Evolutionary conservation across 2,888 invertebrate genomes (phyloP).

Genomic region (Nebria salina): DNA sequence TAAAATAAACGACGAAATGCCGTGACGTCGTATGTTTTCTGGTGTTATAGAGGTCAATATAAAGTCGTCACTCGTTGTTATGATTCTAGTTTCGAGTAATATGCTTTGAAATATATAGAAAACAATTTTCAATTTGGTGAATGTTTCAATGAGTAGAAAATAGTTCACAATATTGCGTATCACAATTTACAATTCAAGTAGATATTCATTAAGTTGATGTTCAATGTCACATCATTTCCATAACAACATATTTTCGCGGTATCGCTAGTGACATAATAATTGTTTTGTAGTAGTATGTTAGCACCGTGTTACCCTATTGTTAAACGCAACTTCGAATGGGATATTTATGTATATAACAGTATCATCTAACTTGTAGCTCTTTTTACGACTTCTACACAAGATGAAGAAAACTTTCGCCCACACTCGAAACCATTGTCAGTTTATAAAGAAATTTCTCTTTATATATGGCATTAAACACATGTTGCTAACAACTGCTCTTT

Average conservation of each 20-base stretch:
- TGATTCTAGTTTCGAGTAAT: too few species aligned
- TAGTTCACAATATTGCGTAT: not conserved
- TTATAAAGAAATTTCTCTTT: slow-evolving; percentile 19
- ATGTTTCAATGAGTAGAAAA: not conserved
- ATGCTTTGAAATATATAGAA: not conserved
- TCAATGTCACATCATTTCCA: not conserved
- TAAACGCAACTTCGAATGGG: not conserved
- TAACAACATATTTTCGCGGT: not conserved
- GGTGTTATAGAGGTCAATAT: too few species aligned
- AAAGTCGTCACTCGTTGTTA: too few species aligned
- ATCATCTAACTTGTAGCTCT: slow-evolving; percentile 2
- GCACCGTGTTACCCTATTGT: not conserved
- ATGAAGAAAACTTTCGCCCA: slow-evolving; percentile 19
- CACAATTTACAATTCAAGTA: not conserved
- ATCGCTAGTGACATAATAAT: not conserved
- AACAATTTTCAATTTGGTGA: not conserved
- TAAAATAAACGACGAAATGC: too few species aligned
- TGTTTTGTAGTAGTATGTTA: not conserved
- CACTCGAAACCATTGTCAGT: slow-evolving; percentile 11
- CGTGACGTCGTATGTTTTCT: too few species aligned
- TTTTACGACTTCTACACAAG: slow-evolving; percentile 12
- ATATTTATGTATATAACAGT: not conserved
- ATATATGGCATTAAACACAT: slow-evolving; percentile 12
- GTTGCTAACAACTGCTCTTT: slow-evolving; percentile 2
- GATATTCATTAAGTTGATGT: not conserved